Base-by-base conservation (phyloP, 2,113 vertebrate species). In the Penelope pileata region DNA sequence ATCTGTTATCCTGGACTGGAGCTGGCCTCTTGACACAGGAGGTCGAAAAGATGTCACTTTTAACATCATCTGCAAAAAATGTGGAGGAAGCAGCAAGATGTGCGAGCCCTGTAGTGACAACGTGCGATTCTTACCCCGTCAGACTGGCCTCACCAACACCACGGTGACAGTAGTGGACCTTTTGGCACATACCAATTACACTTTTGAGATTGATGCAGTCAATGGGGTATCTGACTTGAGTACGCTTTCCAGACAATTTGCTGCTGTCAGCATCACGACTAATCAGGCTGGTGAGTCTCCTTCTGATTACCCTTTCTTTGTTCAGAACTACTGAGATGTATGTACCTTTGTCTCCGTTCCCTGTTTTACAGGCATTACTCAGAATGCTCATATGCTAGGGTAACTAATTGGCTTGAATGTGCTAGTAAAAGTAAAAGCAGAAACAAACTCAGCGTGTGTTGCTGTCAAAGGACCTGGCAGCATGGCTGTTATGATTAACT, bases 1-100 rank as follows among this genome's bases (percentile, higher is more conserved):
- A 1, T 99, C 99, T 0, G 99, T 99, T 9, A 99, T 99, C 97
- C 98, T 99, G 95, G 99, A 99, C 88, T 99, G 99, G 99, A 99
- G 98, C 95, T 99, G 99, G 99, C 99, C 99, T 2, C 98, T 99
- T 93, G 99, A 99, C 97, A 97, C 98, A 0, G 99, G 99, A 15
- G 99, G 99, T 76, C 98, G 99, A 80, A 98, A 98, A 54, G 99
- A 99, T 83, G 83, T 99, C 86, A 98, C 98, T 92, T 99, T 99
- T 98, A 99, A 98, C 58, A 99, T 99, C 58, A 76, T 99, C 75
- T 99, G 99, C 96, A 99, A 99, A 93, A 99, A 99, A 40, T 99
- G 99, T 67, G 98, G 98, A 2, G 98, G 95, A 60, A 97, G 75
- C 67, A 30, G 83, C 10, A 95, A 96, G 84, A 59, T 97, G 4